Percentiles rank a stretch among this genome's conserved stretches.
Conservation (phyloP, 1,140 invertebrate genomes). For the Papilio aristodemus region DNA sequence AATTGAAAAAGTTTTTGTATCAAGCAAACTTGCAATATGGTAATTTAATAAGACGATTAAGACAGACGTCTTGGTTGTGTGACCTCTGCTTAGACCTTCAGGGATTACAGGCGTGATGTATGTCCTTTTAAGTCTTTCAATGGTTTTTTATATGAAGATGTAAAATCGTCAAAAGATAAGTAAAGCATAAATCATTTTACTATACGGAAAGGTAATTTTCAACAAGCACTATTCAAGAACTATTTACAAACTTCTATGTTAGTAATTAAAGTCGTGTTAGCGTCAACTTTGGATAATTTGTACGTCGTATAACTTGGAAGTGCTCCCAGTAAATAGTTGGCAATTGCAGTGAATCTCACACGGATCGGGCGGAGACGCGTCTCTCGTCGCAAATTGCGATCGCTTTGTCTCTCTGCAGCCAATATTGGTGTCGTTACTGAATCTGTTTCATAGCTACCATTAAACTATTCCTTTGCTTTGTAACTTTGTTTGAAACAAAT, state of each 20-base stretch:
- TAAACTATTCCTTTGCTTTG: neutral
- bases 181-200: too few relatives aligned
- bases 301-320: conserved; percentile 11
- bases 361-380: conserved; percentile 3
- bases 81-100: too few relatives aligned
- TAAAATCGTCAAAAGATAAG: too few relatives aligned
- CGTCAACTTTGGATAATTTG: neutral
- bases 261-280: conserved; percentile 1
- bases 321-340: neutral
- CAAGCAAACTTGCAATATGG: too few relatives aligned
- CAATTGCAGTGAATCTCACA: conserved; percentile 5
- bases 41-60: too few relatives aligned
- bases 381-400: conserved; percentile 4
- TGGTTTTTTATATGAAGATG: too few relatives aligned
- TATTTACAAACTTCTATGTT: neutral
- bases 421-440: conserved; percentile 2
- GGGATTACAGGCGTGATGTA: too few relatives aligned
- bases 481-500: neutral
- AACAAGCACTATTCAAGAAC: too few relatives aligned
- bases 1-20: too few relatives aligned
- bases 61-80: too few relatives aligned
- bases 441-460: neutral
- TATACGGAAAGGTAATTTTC: too few relatives aligned
- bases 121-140: too few relatives aligned
- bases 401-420: neutral